These are phyloP conservation scores for Drosophila austrosaltans DNA, from an alignment of 2,888 invertebrate species.

Conservation along the genomic window DNA sequence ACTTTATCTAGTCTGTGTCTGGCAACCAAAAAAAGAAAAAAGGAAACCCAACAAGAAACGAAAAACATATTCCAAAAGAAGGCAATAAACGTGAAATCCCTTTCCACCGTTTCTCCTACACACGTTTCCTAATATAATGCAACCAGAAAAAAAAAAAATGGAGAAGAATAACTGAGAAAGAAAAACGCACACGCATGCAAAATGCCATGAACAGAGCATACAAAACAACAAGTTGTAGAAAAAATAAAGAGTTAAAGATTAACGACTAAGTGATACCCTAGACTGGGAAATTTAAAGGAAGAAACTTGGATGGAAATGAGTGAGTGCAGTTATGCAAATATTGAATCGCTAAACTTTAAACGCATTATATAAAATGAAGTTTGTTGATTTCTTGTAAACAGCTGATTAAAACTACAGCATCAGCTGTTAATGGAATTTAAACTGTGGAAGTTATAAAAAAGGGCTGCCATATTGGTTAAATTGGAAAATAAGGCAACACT, in stretches of 20 bases:
- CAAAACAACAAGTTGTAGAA: conserved; percentile 9
- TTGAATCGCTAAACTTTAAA: background rate
- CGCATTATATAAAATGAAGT: no score
- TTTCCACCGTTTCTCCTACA: conserved; percentile 8
- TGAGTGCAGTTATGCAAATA: no score
- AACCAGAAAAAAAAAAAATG: conserved; percentile 18
- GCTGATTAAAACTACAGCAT: no score
- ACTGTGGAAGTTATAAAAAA: no score
- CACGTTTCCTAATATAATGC: conserved; percentile 67
- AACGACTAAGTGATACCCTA: conserved; percentile 35
- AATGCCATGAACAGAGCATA: conserved; percentile 41
- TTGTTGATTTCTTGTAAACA: no score
- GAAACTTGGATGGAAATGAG: background rate
- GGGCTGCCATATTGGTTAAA: no score
- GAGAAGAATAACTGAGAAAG: conserved; percentile 19
- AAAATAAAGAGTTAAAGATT: background rate
- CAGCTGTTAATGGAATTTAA: no score
- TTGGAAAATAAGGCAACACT: background rate
- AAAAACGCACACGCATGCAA: conserved; percentile 55
- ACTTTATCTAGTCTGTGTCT: conserved; percentile 41
- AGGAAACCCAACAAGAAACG: background rate
- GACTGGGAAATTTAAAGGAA: background rate
- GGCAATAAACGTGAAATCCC: conserved; percentile 28
- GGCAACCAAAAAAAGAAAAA: conserved; percentile 26
- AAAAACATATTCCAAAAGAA: conserved; percentile 49